A percentile compares a stretch with the other conserved stretches of the same genome.
Evolutionary conservation across 2,113 vertebrate genomes (phyloP).

Genomic region (Calidris pugnax): DNA sequence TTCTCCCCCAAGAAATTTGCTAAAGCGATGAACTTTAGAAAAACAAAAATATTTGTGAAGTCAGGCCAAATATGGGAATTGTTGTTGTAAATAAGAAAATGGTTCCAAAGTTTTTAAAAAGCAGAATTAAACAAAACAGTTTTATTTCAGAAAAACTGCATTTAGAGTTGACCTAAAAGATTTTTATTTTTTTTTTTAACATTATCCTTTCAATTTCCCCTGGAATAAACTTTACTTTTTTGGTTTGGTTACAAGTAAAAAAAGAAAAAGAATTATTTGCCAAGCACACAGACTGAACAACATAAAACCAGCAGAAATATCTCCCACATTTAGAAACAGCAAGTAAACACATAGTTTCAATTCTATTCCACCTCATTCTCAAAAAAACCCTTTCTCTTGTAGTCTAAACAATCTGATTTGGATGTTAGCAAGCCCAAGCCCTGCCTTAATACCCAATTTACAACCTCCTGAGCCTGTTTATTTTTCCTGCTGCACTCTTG

Average conservation of each 20-base stretch:
- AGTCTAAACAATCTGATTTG: slow-evolving; percentile 34
- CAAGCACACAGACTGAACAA: not conserved
- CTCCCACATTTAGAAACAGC: not conserved
- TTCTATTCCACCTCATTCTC: not conserved
- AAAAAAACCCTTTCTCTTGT: not conserved
- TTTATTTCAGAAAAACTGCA: not conserved
- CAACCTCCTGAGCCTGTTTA: not conserved
- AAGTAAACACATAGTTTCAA: slow-evolving; percentile 3
- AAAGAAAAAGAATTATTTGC: not conserved
- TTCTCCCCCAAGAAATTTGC: not conserved
- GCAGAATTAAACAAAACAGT: not conserved
- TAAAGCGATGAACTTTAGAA: not conserved
- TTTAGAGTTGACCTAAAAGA: not conserved
- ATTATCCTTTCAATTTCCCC: not conserved
- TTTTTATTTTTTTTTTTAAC: not conserved
- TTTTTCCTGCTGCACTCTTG: not conserved
- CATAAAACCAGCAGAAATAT: not conserved
- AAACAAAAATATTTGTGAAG: not conserved
- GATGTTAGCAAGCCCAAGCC: not conserved
- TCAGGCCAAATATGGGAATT: not conserved
- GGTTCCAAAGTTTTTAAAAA: not conserved
- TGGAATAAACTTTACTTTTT: not conserved
- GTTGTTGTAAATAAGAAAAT: not conserved
- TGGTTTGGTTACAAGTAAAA: not conserved
- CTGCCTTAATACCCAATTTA: not conserved